Base-by-base conservation (phyloP, 2,888 invertebrate genomes). In the Drosophila meridiana region DNA sequence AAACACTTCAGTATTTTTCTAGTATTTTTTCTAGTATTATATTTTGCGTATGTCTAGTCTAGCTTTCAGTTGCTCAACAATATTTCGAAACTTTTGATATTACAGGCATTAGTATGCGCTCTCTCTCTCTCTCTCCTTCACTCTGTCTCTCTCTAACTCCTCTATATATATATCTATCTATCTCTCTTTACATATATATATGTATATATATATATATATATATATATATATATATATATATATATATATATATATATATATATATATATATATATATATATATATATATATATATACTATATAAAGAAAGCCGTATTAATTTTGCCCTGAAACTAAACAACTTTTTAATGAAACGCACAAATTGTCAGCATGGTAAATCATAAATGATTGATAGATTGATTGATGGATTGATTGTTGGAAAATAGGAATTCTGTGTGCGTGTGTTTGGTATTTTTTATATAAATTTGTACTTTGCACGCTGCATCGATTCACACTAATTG, bases 281-380 rank as follows among this genome's bases (percentile, higher is more conserved):
- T 64, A 11, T 56, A 30, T 66, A 47, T 76, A 56, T 26, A 36
- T 66, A 60, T 66, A 47, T 53, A 32, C 36, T 40, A 40, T n/a
- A n/a, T 40, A n/a, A 40, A 40, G 40, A 7, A 40, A 40, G 14
- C 6, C 11, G 32, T 74, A 65, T 75, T 56, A 5, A 63, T 79
- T 80, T 78, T 64, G 36, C 28, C 70, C 63, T 38, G 43, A 69
- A 50, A 43, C 30, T 43, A n/a, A 38, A 68, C 2, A 52, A 53
- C 30, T 58, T 20, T 59, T 58, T 32, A 68, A 57, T 40, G 26
- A 45, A 73, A 66, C 65, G 79, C 84, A 90, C 87, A 82, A 78
- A 69, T 71, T 76, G 82, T 78, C 78, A 83, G 87, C 90, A 88
- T 88, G 87, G 87, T 88, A 88, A 89, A 82, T 85, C 78, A 80